Percentiles rank a stretch among this genome's conserved stretches.
These are phyloP conservation scores for Acropora tenuis DNA, from an alignment of 64 coral and sea anemone genomes.

Conservation along the genomic window DNA sequence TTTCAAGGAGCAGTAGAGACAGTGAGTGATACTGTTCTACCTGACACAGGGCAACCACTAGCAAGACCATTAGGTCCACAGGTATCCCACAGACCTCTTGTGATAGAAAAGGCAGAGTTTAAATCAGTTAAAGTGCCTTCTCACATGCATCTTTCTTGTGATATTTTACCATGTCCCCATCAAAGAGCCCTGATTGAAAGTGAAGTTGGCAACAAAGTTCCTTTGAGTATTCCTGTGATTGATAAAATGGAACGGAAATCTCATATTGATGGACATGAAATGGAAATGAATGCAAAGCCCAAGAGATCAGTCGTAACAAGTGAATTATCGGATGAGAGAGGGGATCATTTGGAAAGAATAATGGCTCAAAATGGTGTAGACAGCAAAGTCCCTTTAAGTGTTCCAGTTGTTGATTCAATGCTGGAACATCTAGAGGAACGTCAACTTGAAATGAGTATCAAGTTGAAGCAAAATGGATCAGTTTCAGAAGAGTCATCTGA, in stretches of 20 bases:
- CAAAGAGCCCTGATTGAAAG: slow-evolving; percentile 46
- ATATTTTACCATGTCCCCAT: slow-evolving; percentile 69
- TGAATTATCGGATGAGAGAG: background rate
- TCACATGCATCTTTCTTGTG: slow-evolving; percentile 72
- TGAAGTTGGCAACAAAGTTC: background rate
- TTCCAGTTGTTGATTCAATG: slow-evolving; percentile 11
- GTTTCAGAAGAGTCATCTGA: background rate
- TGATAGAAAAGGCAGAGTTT: background rate
- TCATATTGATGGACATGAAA: background rate
- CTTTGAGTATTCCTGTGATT: slow-evolving; percentile 10
- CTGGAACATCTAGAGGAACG: background rate
- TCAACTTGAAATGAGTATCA: background rate
- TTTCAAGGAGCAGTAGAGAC: background rate
- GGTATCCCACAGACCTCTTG: background rate
- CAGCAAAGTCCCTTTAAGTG: slow-evolving; percentile 1
- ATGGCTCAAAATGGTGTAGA: background rate
- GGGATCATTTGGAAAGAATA: background rate
- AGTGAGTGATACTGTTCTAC: background rate
- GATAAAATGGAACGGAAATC: background rate
- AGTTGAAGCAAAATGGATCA: background rate
- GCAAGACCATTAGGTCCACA: background rate
- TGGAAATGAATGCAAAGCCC: background rate
- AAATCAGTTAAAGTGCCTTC: slow-evolving; percentile 1
- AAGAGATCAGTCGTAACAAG: background rate
- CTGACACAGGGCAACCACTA: background rate